Evolutionary conservation across 2,797 vertebrate species (phyloP), one percentile per base, ranked within the genome.

Genomic region (Crenuchus spilurus): DNA sequence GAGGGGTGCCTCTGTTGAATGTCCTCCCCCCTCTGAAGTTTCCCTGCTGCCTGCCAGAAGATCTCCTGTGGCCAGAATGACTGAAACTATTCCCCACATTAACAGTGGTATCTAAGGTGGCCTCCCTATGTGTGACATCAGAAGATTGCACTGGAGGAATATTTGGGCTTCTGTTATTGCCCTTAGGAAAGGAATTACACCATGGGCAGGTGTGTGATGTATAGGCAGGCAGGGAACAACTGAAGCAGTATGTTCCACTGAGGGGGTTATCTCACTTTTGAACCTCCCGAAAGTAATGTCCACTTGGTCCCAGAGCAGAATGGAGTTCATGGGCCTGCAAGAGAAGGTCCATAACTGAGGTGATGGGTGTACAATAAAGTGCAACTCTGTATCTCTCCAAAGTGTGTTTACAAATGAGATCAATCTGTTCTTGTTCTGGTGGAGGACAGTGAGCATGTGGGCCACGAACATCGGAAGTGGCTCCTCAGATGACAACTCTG

Each of bases 331-430:
- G 65, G 3, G 65, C 46, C 0, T 18, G n/a, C 48, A 51, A 22
- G 9, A 54, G 26, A 14, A 51, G 24, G 8, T 68, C 65, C 16
- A 48, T 68, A 6, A 68, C 65, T 35, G 46, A 68, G 6, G n/a
- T 14, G 10, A 68, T 14, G 10, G 46, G 42, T 5, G 44, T 52
- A 9, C 49, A 9, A 6, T 52, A 41, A 37, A 62, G 60, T 6
- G 60, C 60, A 5, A 62, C 28, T 62, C 60, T 39, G 60, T 62
- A 62, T 63, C 39, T 44, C 0, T 63, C 60, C n/a, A 35, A 1
- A 2, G 57, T 16, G 60, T 63, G 35, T 39, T 35, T 33, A 39
- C 60, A 35, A 11, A 63, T 60, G 8, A 60, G 60, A 9, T 42
- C 35, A 13, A 66, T 66, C 22, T 66, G 63, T 16, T 48, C 63